Conservation (phyloP, 2,888 invertebrate genomes). For the Patella depressa region DNA sequence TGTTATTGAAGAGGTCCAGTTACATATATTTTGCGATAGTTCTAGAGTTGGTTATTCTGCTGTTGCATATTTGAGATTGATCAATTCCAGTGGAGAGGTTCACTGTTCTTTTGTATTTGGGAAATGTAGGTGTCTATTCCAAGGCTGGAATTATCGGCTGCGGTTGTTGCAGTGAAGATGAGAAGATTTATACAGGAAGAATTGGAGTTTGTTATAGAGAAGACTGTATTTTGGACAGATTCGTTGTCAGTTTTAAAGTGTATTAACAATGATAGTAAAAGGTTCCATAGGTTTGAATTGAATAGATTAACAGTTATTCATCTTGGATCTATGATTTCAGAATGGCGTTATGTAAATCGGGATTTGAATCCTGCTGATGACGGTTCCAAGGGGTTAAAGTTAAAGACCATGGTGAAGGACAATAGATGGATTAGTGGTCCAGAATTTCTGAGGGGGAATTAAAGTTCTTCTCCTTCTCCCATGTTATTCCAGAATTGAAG, state of each 20-base stretch:
- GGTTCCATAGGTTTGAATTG: constrained; percentile 1
- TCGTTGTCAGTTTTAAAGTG: constrained; percentile 8
- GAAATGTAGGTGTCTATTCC: too few relatives aligned
- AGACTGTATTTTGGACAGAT: constrained; percentile 1
- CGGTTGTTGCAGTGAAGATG: too few relatives aligned
- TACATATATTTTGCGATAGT: too few relatives aligned
- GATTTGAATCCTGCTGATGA: constrained; percentile 5
- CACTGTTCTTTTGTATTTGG: too few relatives aligned
- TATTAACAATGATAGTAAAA: neutral
- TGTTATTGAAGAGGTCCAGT: too few relatives aligned
- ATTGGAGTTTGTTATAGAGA: too few relatives aligned
- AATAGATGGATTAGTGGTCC: neutral
- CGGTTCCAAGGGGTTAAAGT: constrained; percentile 1
- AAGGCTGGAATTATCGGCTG: too few relatives aligned
- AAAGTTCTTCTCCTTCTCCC: neutral
- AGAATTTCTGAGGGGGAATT: neutral
- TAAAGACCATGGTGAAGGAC: neutral
- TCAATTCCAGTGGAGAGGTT: too few relatives aligned
- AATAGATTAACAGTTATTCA: constrained; percentile 2
- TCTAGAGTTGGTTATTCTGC: too few relatives aligned
- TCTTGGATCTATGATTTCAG: neutral
- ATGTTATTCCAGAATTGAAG: neutral
- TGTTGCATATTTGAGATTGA: too few relatives aligned
- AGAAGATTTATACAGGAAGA: too few relatives aligned
- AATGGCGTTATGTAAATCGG: neutral